Evolutionary conservation across 1,140 invertebrate genomes (phyloP).

Genomic region (Neoseiulus cucumeris): DNA sequence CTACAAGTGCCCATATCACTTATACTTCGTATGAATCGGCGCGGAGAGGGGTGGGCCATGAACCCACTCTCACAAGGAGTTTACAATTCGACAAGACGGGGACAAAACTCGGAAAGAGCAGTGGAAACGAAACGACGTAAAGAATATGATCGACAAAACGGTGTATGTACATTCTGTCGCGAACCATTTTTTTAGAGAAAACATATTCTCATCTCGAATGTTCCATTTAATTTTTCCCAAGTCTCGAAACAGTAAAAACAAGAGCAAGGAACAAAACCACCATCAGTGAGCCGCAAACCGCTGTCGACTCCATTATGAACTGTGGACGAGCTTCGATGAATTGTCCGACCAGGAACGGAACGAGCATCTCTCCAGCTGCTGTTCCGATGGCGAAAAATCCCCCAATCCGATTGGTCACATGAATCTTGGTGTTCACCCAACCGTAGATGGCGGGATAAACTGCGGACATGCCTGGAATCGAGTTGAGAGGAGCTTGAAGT

Average conservation of each 20-base stretch:
- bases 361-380: not conserved
- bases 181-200: too few species aligned
- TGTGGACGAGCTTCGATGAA: not conserved
- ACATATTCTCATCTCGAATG: too few species aligned
- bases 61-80: too few species aligned
- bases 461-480: not conserved
- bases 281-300: not conserved
- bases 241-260: not conserved
- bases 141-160: too few species aligned
- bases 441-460: not conserved
- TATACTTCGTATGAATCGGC: too few species aligned
- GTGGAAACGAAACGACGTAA: too few species aligned
- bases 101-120: too few species aligned
- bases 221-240: too few species aligned
- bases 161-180: too few species aligned
- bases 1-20: too few species aligned
- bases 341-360: not conserved
- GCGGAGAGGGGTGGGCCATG: too few species aligned
- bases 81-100: too few species aligned
- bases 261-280: not conserved
- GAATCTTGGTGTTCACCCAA: not conserved
- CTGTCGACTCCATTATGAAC: not conserved
- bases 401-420: not conserved
- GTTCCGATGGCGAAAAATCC: not conserved
- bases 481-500: not conserved